Percentiles rank a stretch among this genome's conserved stretches.
Evolutionary conservation across 2,888 invertebrate genomes (phyloP).

Genomic region (Leptinotarsa tumamoca): DNA sequence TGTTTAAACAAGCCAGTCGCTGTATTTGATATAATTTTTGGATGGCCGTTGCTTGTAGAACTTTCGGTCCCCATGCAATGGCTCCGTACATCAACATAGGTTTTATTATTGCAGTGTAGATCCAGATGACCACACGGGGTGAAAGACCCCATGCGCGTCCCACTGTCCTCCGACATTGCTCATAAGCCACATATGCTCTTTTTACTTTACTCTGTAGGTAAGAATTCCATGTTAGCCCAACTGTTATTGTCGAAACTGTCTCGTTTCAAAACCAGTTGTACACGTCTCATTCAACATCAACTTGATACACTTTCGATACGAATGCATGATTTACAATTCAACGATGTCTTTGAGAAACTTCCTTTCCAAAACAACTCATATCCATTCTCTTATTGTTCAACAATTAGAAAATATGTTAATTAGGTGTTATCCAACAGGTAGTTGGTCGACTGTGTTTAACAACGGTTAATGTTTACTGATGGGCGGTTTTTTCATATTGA

Average conservation of each 20-base stretch:
- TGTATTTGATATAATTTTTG: too few relatives aligned
- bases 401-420: slow-evolving; percentile 20
- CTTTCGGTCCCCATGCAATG: too few relatives aligned
- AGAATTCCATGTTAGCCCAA: too few relatives aligned
- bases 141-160: too few relatives aligned
- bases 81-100: too few relatives aligned
- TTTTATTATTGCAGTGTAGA: too few relatives aligned
- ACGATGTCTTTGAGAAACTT: slow-evolving; percentile 12
- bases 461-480: slow-evolving; percentile 7
- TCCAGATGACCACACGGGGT: too few relatives aligned
- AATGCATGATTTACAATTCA: neutral
- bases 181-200: too few relatives aligned
- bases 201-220: too few relatives aligned
- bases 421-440: slow-evolving; percentile 6
- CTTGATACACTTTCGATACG: neutral
- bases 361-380: slow-evolving; percentile 17
- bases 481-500: slow-evolving; percentile 4
- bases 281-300: neutral
- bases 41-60: too few relatives aligned
- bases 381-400: slow-evolving; percentile 21
- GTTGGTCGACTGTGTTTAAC: slow-evolving; percentile 8
- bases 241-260: neutral
- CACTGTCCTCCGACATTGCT: too few relatives aligned
- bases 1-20: too few relatives aligned
- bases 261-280: neutral